A percentile compares a stretch with the other conserved stretches of the same genome.
phyloP scores from a whole-genome alignment of 1,140 invertebrate species.

The Platyscapa corneri region DNA sequence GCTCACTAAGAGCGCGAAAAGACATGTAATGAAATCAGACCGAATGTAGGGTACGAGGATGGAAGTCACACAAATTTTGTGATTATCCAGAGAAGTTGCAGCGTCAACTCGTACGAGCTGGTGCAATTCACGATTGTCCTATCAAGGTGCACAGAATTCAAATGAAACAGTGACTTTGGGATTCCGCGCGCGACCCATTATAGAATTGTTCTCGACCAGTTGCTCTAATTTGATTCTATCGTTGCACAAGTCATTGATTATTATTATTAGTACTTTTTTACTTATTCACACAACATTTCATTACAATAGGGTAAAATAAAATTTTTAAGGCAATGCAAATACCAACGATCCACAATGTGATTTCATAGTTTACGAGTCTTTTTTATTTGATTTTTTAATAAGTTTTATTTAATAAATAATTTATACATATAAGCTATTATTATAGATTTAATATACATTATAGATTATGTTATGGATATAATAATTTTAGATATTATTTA shows the following conservation, averaged over 20 bases:
- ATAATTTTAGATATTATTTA: too few species aligned
- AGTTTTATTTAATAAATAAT: too few species aligned
- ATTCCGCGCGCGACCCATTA: not conserved
- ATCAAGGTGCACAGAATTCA: conserved; percentile 24
- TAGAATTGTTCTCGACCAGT: conserved; percentile 20
- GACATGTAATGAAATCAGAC: conserved; percentile 9
- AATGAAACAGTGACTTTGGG: conserved; percentile 38
- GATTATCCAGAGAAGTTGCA: not conserved
- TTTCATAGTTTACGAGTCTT: too few species aligned
- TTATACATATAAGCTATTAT: too few species aligned
- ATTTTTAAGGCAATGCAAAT: too few species aligned
- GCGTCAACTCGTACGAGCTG: too few species aligned
- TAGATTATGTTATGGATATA: too few species aligned
- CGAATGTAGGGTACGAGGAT: not conserved
- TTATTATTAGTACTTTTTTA: not conserved
- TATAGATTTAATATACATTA: too few species aligned
- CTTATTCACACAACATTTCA: not conserved
- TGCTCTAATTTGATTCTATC: not conserved
- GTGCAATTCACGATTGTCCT: conserved; percentile 3
- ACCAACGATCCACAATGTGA: too few species aligned
- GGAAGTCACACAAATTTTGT: conserved; percentile 10
- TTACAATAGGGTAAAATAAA: too few species aligned
- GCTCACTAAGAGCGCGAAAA: not conserved
- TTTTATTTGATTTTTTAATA: too few species aligned
- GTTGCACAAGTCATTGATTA: conserved; percentile 7